Conservation (phyloP, 2,113 vertebrate genomes). For the Lethenteron reissneri region DNA sequence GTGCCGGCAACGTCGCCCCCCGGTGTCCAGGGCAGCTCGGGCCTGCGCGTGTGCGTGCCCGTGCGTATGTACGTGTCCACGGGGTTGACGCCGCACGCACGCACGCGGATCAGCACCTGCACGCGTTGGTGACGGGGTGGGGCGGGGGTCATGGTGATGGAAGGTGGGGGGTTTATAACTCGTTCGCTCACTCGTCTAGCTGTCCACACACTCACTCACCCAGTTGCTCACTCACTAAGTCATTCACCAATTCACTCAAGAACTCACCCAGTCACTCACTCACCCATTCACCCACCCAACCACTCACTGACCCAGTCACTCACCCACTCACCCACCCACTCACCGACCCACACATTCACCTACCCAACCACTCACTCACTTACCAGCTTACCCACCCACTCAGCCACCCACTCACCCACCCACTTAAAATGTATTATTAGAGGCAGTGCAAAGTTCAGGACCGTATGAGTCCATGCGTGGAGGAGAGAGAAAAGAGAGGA, state of each 20-base stretch:
- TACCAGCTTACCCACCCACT: too few relatives aligned
- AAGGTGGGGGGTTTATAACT: background rate
- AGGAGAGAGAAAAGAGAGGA: too few relatives aligned
- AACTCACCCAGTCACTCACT: too few relatives aligned
- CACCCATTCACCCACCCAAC: too few relatives aligned
- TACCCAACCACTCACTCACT: too few relatives aligned
- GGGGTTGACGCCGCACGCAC: slow-evolving; percentile 65
- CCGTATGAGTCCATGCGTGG: too few relatives aligned
- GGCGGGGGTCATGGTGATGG: background rate
- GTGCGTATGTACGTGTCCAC: slow-evolving; percentile 71
- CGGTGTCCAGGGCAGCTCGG: slow-evolving; percentile 48
- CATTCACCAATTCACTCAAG: background rate
- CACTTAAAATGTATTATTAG: too few relatives aligned
- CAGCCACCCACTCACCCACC: too few relatives aligned
- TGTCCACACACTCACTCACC: background rate
- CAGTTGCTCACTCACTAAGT: background rate
- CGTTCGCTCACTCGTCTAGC: background rate
- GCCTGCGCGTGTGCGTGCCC: slow-evolving; percentile 28
- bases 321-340: background rate
- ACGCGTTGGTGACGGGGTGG: too few relatives aligned
- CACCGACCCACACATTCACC: too few relatives aligned
- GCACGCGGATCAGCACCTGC: slow-evolving; percentile 59
- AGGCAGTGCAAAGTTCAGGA: too few relatives aligned
- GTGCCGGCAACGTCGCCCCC: slow-evolving; percentile 51
- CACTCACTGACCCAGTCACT: background rate